A percentile compares a stretch with the other conserved stretches of the same genome.
Conservation (phyloP, 2,888 invertebrate genomes). For the Euclidia mi region DNA sequence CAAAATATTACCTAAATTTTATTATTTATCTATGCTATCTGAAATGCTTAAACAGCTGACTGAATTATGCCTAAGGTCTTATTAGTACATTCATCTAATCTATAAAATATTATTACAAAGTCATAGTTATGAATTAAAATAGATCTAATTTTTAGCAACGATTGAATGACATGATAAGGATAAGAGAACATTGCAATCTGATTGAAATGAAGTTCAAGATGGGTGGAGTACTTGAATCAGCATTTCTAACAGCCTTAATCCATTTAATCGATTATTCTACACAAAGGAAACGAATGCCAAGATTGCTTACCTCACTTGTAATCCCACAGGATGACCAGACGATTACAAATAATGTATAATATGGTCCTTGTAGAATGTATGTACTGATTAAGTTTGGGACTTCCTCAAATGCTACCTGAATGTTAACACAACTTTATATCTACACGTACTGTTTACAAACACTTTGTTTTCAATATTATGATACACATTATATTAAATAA, state of each 20-base stretch:
- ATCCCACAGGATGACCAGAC: slow-evolving; percentile 17
- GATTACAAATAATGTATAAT: slow-evolving; percentile 28
- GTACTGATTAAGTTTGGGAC: slow-evolving; percentile 33
- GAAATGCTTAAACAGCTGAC: too few relatives aligned
- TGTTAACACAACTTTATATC: slow-evolving; percentile 10
- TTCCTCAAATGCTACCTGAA: slow-evolving; percentile 19
- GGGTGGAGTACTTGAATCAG: slow-evolving; percentile 8
- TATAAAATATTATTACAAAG: too few relatives aligned
- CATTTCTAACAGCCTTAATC: background rate
- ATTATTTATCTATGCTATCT: too few relatives aligned
- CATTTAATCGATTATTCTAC: background rate
- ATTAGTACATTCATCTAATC: too few relatives aligned
- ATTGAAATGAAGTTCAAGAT: slow-evolving; percentile 6
- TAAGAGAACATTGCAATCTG: slow-evolving; percentile 9
- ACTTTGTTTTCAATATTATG: slow-evolving; percentile 14
- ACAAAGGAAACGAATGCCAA: background rate
- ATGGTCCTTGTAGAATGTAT: slow-evolving; percentile 24
- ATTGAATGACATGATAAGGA: slow-evolving; percentile 16
- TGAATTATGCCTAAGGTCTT: too few relatives aligned
- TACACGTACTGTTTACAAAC: slow-evolving; percentile 16
- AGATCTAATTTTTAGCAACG: background rate
- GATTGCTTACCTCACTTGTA: slow-evolving; percentile 26
- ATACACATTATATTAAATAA: slow-evolving; percentile 18
- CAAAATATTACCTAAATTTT: too few relatives aligned
- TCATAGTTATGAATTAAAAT: too few relatives aligned